Conservation (phyloP, 1,140 invertebrate species). For the Zaprionus lachaisei region DNA sequence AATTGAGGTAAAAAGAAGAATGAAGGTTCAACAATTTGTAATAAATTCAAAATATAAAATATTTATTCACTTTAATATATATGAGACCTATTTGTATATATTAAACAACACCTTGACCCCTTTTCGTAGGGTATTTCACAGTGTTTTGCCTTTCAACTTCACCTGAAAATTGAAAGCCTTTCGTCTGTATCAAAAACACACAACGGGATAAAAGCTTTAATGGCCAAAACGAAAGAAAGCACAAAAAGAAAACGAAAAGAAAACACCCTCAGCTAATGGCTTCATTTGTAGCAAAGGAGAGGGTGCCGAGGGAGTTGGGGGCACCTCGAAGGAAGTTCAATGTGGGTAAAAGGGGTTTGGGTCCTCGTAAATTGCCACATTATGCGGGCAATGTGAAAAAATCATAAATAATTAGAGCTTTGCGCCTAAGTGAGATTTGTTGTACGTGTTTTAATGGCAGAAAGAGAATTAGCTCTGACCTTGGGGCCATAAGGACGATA, state of each 20-base stretch:
- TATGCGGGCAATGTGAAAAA: conserved; percentile 50
- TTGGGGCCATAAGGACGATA: not conserved
- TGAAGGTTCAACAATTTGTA: not conserved
- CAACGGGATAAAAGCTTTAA: conserved; percentile 51
- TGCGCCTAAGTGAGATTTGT: conserved; percentile 41
- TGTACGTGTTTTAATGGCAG: conserved; percentile 21
- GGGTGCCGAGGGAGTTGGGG: conserved; percentile 19
- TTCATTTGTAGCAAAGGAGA: conserved; percentile 54
- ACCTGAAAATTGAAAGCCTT: conserved; percentile 57
- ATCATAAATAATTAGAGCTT: conserved; percentile 57
- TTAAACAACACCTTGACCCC: not conserved
- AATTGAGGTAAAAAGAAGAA: not conserved
- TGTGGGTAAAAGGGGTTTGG: conserved; percentile 24
- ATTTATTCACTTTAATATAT: no score
- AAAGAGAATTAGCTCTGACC: conserved; percentile 15
- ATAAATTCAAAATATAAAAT: not conserved
- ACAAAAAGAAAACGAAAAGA: conserved; percentile 29
- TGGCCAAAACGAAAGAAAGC: conserved; percentile 7
- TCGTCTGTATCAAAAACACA: conserved; percentile 61
- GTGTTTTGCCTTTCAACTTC: conserved; percentile 29
- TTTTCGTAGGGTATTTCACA: conserved; percentile 26
- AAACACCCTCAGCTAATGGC: conserved; percentile 57
- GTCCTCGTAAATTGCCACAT: conserved; percentile 52
- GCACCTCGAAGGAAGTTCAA: not conserved
- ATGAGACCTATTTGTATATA: no score